A percentile compares a stretch with the other conserved stretches of the same genome.
These are phyloP conservation scores for Aquatica leii DNA, from an alignment of 2,888 invertebrate genomes.

Conservation along the genomic window DNA sequence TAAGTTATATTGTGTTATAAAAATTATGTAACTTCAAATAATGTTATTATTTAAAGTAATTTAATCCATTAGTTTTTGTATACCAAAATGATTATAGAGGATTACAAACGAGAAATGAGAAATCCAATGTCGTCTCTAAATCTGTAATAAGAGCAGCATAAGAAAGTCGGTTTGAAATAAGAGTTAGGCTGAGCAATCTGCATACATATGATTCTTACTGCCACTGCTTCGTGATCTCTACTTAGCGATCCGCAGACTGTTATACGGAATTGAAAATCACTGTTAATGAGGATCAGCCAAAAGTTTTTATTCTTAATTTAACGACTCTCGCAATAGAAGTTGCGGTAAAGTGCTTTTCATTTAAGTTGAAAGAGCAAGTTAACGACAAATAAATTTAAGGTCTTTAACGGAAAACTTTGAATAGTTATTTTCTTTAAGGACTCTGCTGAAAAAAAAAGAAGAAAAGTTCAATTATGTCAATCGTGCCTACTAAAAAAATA, in stretches of 20 bases:
- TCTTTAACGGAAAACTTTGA: constrained; percentile 4
- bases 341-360: constrained; percentile 19
- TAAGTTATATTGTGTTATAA: too few relatives aligned
- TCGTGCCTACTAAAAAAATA: too few relatives aligned
- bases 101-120: constrained; percentile 30
- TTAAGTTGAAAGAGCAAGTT: constrained; percentile 19
- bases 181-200: constrained; percentile 42
- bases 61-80: neutral
- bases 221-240: constrained; percentile 30
- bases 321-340: constrained; percentile 16
- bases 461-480: too few relatives aligned
- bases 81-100: constrained; percentile 15
- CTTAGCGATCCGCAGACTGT: constrained; percentile 30
- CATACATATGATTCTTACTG: constrained; percentile 42
- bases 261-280: constrained; percentile 43
- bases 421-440: neutral
- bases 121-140: constrained; percentile 26
- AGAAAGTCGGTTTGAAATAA: constrained; percentile 34
- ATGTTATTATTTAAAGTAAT: too few relatives aligned
- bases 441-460: constrained; percentile 1
- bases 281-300: constrained; percentile 40
- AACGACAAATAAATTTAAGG: constrained; percentile 13
- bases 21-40: too few relatives aligned
- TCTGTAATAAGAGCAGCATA: constrained; percentile 30
- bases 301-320: constrained; percentile 41